Percentiles rank a stretch among this genome's conserved stretches.
These are phyloP conservation scores for Brevimyrus niger DNA, from an alignment of 2,113 vertebrate genomes.

Conservation along the genomic window DNA sequence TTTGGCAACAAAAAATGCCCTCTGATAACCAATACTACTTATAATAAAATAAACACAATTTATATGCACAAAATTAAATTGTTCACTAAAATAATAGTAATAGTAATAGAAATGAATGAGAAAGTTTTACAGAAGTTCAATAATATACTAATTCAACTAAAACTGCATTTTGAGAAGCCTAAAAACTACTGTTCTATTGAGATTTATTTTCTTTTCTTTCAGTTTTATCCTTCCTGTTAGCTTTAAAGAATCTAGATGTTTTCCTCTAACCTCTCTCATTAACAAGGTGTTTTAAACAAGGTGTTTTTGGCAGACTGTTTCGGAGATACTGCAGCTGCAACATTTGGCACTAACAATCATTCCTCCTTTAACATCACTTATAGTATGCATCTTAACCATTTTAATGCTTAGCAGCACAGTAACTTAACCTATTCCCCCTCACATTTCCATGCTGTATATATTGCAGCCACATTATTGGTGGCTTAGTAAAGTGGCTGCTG, in stretches of 20 bases:
- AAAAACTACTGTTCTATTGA: neutral
- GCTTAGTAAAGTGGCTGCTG: neutral
- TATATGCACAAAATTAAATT: too few relatives aligned
- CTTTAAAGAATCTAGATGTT: neutral
- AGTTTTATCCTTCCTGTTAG: neutral
- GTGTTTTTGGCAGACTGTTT: neutral
- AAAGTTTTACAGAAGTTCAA: too few relatives aligned
- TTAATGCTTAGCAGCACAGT: neutral
- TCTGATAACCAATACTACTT: too few relatives aligned
- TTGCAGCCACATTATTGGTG: neutral
- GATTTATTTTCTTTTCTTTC: neutral
- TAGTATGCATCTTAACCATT: neutral
- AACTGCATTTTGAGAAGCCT: neutral
- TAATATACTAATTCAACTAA: too few relatives aligned
- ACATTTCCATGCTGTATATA: neutral
- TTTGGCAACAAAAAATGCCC: too few relatives aligned
- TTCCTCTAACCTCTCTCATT: neutral
- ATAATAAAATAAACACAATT: too few relatives aligned
- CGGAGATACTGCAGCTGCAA: neutral
- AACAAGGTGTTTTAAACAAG: too few relatives aligned
- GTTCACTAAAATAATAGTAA: too few relatives aligned
- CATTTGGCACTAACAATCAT: neutral
- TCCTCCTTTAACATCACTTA: neutral
- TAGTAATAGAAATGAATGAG: too few relatives aligned
- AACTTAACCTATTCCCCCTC: neutral